These are phyloP conservation scores for Conus betulinus DNA, from an alignment of 1,140 invertebrate genomes.

Conservation along the genomic window DNA sequence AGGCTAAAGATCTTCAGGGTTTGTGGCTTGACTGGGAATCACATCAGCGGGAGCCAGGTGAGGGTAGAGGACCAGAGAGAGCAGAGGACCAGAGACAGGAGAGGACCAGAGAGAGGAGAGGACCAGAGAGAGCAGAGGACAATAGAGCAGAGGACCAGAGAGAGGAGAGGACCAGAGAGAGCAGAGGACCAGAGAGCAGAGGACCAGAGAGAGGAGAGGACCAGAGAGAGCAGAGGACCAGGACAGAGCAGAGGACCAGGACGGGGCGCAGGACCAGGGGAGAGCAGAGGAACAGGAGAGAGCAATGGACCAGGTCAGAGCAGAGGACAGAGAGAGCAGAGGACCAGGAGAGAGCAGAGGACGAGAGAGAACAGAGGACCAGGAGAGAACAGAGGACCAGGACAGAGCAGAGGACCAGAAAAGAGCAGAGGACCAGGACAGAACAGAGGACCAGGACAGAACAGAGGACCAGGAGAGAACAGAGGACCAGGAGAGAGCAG, in stretches of 20 bases:
- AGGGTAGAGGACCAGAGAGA: too few species aligned
- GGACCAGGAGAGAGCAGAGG: too few species aligned
- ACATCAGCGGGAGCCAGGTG: too few species aligned
- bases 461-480: too few species aligned
- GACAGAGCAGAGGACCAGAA: too few species aligned
- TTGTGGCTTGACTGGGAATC: too few species aligned
- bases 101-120: background rate
- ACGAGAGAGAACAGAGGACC: too few species aligned
- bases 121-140: background rate
- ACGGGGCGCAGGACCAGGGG: constrained; percentile 1
- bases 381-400: too few species aligned
- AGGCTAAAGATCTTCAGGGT: background rate
- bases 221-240: background rate
- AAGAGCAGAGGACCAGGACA: too few species aligned
- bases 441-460: too few species aligned
- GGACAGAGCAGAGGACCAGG: background rate
- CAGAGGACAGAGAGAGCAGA: constrained; percentile 7
- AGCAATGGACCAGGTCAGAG: constrained; percentile 37
- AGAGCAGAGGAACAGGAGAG: constrained; percentile 24
- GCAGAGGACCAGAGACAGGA: constrained; percentile 9
- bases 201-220: background rate
- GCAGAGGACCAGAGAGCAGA: constrained; percentile 11
- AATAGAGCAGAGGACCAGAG: background rate
- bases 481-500: too few species aligned
- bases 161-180: constrained; percentile 22